A percentile compares a stretch with the other conserved stretches of the same genome.
Evolutionary conservation across 2,888 invertebrate genomes (phyloP).

Genomic region (Nomada fucata): DNA sequence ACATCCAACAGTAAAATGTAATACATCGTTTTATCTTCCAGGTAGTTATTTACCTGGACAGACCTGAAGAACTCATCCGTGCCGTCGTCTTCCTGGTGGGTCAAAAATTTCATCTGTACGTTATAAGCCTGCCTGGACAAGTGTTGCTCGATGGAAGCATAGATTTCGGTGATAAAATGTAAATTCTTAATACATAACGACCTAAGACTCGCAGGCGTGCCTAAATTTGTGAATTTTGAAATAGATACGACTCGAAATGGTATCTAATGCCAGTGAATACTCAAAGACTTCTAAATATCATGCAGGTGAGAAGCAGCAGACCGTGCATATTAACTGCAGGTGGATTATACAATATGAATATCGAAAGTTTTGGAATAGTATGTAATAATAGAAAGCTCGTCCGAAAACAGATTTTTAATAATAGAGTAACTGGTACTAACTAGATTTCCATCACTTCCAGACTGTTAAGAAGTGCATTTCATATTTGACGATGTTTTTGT

Average conservation of each 20-base stretch:
- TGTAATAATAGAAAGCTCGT: background rate
- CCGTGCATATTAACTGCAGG: conserved; percentile 42
- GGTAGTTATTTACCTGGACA: background rate
- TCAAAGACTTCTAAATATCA: conserved; percentile 32
- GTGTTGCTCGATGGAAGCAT: background rate
- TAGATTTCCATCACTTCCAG: conserved; percentile 36
- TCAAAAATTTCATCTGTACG: conserved; percentile 20
- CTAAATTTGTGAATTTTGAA: background rate
- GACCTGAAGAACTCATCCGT: background rate
- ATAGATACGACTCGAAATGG: conserved; percentile 28
- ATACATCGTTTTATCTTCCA: conserved; percentile 7
- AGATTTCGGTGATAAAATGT: background rate
- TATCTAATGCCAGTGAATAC: conserved; percentile 32
- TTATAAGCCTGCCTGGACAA: conserved; percentile 29
- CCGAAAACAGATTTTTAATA: background rate
- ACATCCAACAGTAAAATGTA: background rate
- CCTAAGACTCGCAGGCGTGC: background rate
- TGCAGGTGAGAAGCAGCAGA: conserved; percentile 20
- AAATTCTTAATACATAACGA: background rate
- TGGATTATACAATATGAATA: conserved; percentile 27
- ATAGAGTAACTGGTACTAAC: too few relatives aligned
- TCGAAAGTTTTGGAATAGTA: conserved; percentile 45
- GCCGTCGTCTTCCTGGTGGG: background rate
- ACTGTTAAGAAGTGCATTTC: conserved; percentile 53
- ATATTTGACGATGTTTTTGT: conserved; percentile 50